Base-by-base conservation (phyloP, 2,797 vertebrate species). In the Gila robusta region DNA sequence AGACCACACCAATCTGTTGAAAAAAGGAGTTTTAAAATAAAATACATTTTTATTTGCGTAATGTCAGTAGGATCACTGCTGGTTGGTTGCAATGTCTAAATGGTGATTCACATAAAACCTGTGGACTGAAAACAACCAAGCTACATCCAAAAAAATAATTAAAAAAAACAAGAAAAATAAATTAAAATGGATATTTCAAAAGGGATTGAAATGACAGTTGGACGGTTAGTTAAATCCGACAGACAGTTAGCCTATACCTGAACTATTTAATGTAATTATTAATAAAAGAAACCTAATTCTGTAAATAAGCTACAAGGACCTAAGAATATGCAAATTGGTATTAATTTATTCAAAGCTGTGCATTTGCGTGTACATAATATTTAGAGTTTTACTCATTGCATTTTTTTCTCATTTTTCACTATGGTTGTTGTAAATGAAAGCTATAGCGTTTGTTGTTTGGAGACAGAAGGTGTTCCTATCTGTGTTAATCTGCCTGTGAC, bases 261-360 rank as follows among this genome's bases (percentile, higher is more conserved):
- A 97, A 96, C 96, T 99, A 99, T 99, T 99, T 99, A 90, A 99
- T 99, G 96, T 97, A 98, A 97, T 98, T 97, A 86, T 74, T 86
- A 86, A 74, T 81, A 96, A 96, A 91, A 94, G 89, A 86, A 91
- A 92, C 88, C 90, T 96, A 97, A 97, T 96, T 97, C 94, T 99
- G 98, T 99, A 99, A 97, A 99, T 99, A 98, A 97, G 96, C 96
- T 98, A 95, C 96, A 95, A 96, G 96, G 94, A 97, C 97, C 96
- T 96, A 97, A 97, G 96, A 97, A 98, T 98, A 98, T 98, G 97
- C 98, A 98, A 97, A 98, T 98, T 96, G 96, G 97, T 98, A 98
- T 99, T 99, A 99, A 99, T 99, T 99, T 99, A 99, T 99, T 99
- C 96, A 97, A 96, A 97, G 94, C 96, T 99, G 98, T 99, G 98